Base-by-base conservation (phyloP, 1,140 invertebrate genomes). In the Danaus plexippus region DNA sequence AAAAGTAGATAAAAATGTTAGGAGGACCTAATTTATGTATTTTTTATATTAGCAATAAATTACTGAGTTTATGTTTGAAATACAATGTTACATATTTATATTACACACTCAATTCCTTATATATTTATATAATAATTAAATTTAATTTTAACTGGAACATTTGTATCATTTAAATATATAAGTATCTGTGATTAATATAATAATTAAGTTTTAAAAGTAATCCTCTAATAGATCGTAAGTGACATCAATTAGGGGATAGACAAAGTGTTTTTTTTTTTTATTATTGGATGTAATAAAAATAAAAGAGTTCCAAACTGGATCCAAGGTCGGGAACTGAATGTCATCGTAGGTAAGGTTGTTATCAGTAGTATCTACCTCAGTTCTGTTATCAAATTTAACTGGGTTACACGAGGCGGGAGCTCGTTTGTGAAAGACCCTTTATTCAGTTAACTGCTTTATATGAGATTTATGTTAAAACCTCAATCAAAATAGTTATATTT, bases 251-350 rank as follows among this genome's bases (percentile, higher is more conserved):
- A 32, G 22, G 22, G 22, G 1, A 32, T 32, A 32, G 22, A 32
- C 22, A 32, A 32, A 7, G 22, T 32, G 22, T 32, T 32, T 32
- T 8, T 32, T 32, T 32, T 32, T 32, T 8, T 32, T 32, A 4
- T 32, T 32, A 32, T 32, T 32, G 22, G 22, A 32, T 32, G 5
- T 32, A 32, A 32, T 32, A 32, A 0, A 32, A 32, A 32, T 32
- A 32, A 32, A 32, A 32, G 22, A 32, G 22, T 32, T 32, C 22
- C 22, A 32, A 32, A 52, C 55, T 55, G 50, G 52, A 55, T 18
- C 47, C 73, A 77, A 79, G 75, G 76, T 66, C 71, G 50, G 51
- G 57, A 57, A 56, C 62, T 66, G 77, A 82, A 82, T 80, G 79
- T 75, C 79, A 78, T 63, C 52, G 57, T 67, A 73, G 67, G 65